Evolutionary conservation across 2,888 invertebrate genomes (phyloP).

Genomic region (Catonia carolina): DNA sequence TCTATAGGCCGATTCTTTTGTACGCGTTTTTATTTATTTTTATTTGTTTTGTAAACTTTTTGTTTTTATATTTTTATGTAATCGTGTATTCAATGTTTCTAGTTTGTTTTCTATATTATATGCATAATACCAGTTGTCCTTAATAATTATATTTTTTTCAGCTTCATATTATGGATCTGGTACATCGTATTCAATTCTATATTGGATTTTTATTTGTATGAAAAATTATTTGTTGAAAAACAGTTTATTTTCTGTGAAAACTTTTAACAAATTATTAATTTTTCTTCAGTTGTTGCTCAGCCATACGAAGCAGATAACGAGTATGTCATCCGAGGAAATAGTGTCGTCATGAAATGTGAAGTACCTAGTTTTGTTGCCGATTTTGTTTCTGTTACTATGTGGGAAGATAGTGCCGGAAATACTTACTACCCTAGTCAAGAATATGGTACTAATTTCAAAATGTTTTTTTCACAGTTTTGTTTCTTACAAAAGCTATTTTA

Average conservation of each 20-base stretch:
- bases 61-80: no score
- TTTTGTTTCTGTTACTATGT: conserved; percentile 79
- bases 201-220: no score
- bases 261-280: no score
- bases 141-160: no score
- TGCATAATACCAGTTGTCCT: no score
- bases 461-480: no score
- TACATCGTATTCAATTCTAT: no score
- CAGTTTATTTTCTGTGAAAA: conserved; percentile 47
- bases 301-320: conserved; percentile 81
- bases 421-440: conserved; percentile 19
- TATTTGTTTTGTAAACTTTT: neutral
- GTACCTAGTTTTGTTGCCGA: conserved; percentile 91
- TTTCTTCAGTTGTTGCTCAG: conserved; percentile 71
- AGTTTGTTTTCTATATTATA: no score
- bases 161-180: neutral
- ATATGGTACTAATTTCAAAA: conserved; percentile 24
- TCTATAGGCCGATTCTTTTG: no score
- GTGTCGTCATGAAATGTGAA: conserved; percentile 82
- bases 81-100: no score
- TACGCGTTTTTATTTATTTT: neutral
- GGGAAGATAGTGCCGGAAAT: conserved; percentile 75
- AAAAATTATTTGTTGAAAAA: no score
- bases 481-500: no score
- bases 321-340: conserved; percentile 83